Conservation (phyloP, 2,797 vertebrate species). For the Microchirus variegatus region DNA sequence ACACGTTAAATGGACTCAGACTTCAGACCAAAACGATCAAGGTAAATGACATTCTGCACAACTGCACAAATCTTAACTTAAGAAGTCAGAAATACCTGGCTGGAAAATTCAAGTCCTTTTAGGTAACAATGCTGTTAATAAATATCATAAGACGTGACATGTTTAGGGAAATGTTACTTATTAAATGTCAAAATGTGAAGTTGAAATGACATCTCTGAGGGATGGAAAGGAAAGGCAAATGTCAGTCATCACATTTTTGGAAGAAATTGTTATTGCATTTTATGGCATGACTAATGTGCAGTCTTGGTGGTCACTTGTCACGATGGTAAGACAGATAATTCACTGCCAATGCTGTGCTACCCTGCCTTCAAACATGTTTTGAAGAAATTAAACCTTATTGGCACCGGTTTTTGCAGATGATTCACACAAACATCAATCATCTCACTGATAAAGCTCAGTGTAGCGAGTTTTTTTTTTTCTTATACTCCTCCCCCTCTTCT, state of each 20-base stretch:
- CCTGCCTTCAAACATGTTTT: conserved; percentile 28
- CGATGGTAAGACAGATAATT: conserved; percentile 35
- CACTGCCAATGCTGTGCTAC: conserved; percentile 9
- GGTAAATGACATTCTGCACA: conserved; percentile 75
- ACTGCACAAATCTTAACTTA: background rate
- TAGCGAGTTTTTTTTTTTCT: conserved; percentile 2
- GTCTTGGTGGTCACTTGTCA: conserved; percentile 38
- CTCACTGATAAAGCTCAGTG: background rate
- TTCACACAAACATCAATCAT: conserved; percentile 29
- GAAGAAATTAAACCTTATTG: conserved; percentile 19
- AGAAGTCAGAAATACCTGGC: background rate
- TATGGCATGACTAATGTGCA: conserved; percentile 53
- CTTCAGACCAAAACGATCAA: conserved; percentile 99
- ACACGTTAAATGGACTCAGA: conserved; percentile 97
- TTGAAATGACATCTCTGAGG: conserved; percentile 59
- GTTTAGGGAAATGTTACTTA: conserved; percentile 24
- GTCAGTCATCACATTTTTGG: conserved; percentile 45
- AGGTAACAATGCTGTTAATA: conserved; percentile 33
- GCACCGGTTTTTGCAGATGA: conserved; percentile 17
- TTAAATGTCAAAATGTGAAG: conserved; percentile 78
- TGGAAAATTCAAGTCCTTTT: conserved; percentile 21
- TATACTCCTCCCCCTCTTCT: conserved; percentile 5
- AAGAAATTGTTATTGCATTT: conserved; percentile 59
- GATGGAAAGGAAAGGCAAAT: conserved; percentile 56
- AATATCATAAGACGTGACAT: conserved; percentile 21